A percentile compares a stretch with the other conserved stretches of the same genome.
phyloP scores from a whole-genome alignment of 2,888 invertebrate genomes.

The Drosophila borborema region DNA sequence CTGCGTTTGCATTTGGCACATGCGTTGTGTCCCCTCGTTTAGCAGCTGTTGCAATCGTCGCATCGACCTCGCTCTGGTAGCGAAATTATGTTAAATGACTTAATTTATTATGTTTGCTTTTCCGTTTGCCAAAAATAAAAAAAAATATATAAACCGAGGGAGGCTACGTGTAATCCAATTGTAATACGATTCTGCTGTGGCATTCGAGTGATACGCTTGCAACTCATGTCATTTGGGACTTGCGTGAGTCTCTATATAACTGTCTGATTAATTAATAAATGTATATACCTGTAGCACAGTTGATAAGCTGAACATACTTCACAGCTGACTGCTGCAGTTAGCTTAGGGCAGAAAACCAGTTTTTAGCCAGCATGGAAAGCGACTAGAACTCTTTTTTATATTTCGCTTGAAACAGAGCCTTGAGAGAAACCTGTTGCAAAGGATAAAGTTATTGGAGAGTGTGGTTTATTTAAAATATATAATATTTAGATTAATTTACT shows the following conservation, averaged over 20 bases:
- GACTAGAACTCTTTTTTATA: background rate
- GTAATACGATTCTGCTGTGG: conserved; percentile 50
- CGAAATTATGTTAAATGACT: conserved; percentile 81
- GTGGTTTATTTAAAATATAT: background rate
- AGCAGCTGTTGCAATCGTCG: conserved; percentile 69
- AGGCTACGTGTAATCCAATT: conserved; percentile 48
- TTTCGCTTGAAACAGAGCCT: background rate
- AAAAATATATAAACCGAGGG: conserved; percentile 31
- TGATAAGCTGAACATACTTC: conserved; percentile 19
- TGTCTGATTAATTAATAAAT: conserved; percentile 9
- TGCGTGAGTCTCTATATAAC: conserved; percentile 4
- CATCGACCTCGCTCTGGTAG: conserved; percentile 58
- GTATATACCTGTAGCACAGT: conserved; percentile 1
- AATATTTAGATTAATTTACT: background rate
- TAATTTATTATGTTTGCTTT: conserved; percentile 76
- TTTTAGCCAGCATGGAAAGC: background rate
- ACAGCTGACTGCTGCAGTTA: background rate
- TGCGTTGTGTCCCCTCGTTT: conserved; percentile 74
- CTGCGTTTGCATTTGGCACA: conserved; percentile 67
- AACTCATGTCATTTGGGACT: conserved; percentile 34
- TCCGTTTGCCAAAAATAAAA: conserved; percentile 50
- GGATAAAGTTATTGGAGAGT: background rate
- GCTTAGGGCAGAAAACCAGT: background rate
- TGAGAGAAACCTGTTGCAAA: background rate
- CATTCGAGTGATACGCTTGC: conserved; percentile 33